Evolutionary conservation across 2,888 invertebrate species (phyloP), one percentile per base, ranked within the genome.

Genomic region (Aleiodes alternator): DNA sequence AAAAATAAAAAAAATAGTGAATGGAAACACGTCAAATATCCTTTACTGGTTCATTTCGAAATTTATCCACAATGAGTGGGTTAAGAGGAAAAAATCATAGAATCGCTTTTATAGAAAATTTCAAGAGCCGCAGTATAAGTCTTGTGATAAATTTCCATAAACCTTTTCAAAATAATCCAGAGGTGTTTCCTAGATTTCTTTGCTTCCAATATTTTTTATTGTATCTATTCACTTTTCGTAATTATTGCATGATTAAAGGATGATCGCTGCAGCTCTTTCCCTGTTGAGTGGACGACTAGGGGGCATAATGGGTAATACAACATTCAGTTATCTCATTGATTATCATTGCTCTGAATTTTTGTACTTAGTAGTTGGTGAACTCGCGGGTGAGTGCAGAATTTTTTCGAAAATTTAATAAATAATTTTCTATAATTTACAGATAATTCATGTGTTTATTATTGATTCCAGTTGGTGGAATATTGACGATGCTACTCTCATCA

Each of bases 321-420:
- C 95, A 75, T 95, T 95, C 86, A 95, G 95, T 75, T 94, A 94
- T 89, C 92, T 95, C 81, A 95, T 95, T 82, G 95, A 95, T 90
- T 91, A 94, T 83, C 94, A 95, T 89, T 95, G 95, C 87, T 92
- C 93, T 74, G 90, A 94, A 79, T 94, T 95, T 29, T 83, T 86
- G 69, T 59, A 81, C 23, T 88, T 95, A 76, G 94, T 95, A 89
- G 91, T 94, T 79, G 91, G 92, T 84, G 93, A 95, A 91, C 90
- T 95, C 68, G 92, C 95, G 82, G 90, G 95, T 95, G 89, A 92
- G 93, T 92, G 85, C 78, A 66, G 31, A 12, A 72, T 53, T 23
- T 29, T 29, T 23, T 34, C n/a, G 8, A 64, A 43, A 11, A 43
- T 43, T 9, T 9, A 1, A 43, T 3, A 34, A 34, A 34, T 0